Evolutionary conservation across 2,888 invertebrate genomes (phyloP), one percentile per base, ranked within the genome.

Genomic region (Globia sparganii): DNA sequence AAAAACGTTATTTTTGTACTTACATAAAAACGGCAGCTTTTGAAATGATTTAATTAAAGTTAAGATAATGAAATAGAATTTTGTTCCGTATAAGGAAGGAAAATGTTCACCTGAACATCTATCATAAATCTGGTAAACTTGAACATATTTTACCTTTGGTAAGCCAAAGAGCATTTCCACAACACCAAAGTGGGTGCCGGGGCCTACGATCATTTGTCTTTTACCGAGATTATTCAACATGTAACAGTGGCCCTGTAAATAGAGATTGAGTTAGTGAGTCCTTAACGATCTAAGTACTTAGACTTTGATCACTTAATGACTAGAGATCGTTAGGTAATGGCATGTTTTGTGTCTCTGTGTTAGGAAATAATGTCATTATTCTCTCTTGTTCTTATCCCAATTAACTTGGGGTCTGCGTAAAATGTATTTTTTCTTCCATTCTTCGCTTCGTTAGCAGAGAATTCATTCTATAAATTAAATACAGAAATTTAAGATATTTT

Each of bases 101-200:
- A 80, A 49, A 64, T 31, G 15, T n/a, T n/a, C n/a, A n/a, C n/a
- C n/a, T n/a, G n/a, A n/a, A n/a, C n/a, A n/a, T n/a, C n/a, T n/a
- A n/a, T n/a, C n/a, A n/a, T n/a, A n/a, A n/a, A n/a, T n/a, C n/a
- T n/a, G n/a, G 28, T 15, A 40, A n/a, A 28, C 5, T 46, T 34
- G 8, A 25, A 40, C 37, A 61, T 31, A 69, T 71, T 90, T 88
- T 88, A 94, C 96, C 90, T 97, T 97, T 2, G 97, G 96, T 21
- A 97, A 88, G 37, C 96, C 96, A 79, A 93, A 96, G 1, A 97
- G 88, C 97, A 97, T 97, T 92, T 97, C 97, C 0, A 96, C 82
- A 37, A 92, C 93, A 43, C 97, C 97, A 81, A 96, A 94, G 75
- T 94, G 91, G 43, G 89, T 87, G 9, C 96, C 96, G 11, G 97